phyloP scores from a whole-genome alignment of 92 coral and sea anemone genomes.

The Micromussa lordhowensis region DNA sequence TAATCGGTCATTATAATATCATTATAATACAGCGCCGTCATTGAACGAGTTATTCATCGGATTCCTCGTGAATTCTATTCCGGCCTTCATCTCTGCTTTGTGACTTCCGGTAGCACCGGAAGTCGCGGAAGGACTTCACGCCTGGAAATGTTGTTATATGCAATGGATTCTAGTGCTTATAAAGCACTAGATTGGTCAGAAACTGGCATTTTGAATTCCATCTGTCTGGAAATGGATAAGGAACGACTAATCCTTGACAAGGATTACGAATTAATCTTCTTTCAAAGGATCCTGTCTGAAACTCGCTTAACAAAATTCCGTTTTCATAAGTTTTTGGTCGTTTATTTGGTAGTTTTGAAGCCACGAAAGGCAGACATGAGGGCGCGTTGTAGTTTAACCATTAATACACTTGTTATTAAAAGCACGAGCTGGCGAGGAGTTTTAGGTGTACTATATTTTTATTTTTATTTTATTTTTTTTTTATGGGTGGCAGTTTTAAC shows the following conservation, averaged over 20 bases:
- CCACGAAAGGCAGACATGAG: not conserved
- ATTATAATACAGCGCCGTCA: not conserved
- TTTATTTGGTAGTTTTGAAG: not conserved
- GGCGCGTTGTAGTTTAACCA: not conserved
- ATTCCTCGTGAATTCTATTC: not conserved
- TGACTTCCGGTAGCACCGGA: not conserved
- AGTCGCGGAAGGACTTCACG: not conserved
- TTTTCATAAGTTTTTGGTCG: not conserved
- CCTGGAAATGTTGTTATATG: not conserved
- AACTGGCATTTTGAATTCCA: not conserved
- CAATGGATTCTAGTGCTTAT: too few relatives aligned
- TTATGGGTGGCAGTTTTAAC: too few relatives aligned
- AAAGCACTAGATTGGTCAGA: not conserved
- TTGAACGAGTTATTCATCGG: not conserved
- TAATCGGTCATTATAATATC: not conserved
- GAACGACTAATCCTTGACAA: not conserved
- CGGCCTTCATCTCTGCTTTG: not conserved
- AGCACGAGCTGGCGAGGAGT: not conserved
- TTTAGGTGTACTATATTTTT: not conserved
- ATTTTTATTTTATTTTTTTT: too few relatives aligned
- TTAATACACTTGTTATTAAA: not conserved
- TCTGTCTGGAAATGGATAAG: not conserved
- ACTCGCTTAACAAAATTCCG: not conserved
- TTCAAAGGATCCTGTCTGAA: not conserved
- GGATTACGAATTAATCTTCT: conserved; percentile 8